Conservation (phyloP, 2,888 invertebrate species). For the Mellilla xanthometata region DNA sequence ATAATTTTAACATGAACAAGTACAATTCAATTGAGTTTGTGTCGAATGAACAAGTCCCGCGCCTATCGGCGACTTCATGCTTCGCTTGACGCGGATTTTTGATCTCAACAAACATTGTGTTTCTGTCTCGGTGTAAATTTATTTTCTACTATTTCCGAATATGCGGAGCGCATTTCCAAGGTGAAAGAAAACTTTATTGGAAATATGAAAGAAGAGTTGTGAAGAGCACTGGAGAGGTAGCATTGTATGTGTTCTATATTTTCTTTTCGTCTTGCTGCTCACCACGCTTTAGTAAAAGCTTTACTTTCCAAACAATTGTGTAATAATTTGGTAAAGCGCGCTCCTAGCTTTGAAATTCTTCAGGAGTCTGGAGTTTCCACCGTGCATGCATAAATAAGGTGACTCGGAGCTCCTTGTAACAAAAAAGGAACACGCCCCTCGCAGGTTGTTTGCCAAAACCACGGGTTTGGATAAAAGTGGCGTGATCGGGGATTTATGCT, state of each 20-base stretch:
- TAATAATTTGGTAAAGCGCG: constrained; percentile 18
- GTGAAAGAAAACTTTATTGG: constrained; percentile 27
- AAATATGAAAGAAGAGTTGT: constrained; percentile 23
- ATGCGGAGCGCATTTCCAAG: constrained; percentile 32
- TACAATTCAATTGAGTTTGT: constrained; percentile 30
- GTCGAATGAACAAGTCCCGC: constrained; percentile 33
- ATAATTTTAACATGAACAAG: constrained; percentile 25
- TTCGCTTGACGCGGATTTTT: constrained; percentile 43
- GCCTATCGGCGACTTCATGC: constrained; percentile 53
- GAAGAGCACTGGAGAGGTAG: constrained; percentile 24
- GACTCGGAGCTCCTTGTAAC: constrained; percentile 23
- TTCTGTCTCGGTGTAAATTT: constrained; percentile 35
- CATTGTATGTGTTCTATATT: constrained; percentile 29
- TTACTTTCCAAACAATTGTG: constrained; percentile 13
- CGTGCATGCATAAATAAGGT: constrained; percentile 32
- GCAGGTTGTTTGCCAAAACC: constrained; percentile 28
- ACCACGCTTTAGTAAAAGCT: constrained; percentile 15
- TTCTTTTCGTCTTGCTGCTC: too few species aligned
- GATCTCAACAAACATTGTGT: constrained; percentile 44
- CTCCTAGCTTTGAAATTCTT: constrained; percentile 24
- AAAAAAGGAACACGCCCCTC: constrained; percentile 24
- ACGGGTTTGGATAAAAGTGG: constrained; percentile 27
- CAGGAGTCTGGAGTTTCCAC: constrained; percentile 11
- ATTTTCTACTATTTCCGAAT: constrained; percentile 42
- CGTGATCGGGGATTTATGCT: constrained; percentile 28